Conservation (phyloP, 2,113 vertebrate species). For the Plecotus auritus region DNA sequence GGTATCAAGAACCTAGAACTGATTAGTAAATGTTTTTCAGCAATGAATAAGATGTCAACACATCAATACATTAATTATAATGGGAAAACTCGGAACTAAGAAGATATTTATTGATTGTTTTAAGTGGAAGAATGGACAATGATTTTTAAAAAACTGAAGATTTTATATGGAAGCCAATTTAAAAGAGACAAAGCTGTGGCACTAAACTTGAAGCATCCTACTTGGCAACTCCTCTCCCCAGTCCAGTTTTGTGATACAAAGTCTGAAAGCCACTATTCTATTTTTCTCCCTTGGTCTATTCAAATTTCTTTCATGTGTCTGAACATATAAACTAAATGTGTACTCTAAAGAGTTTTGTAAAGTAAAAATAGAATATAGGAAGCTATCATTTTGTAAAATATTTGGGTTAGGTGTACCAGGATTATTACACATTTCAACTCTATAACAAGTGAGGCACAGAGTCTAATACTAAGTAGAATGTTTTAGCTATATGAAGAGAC, state of each 20-base stretch:
- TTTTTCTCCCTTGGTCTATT: background rate
- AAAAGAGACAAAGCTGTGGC: background rate
- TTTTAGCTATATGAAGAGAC: slow-evolving; percentile 7
- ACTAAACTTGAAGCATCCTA: background rate
- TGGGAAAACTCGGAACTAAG: background rate
- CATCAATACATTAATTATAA: background rate
- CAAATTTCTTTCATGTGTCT: background rate
- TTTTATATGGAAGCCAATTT: background rate
- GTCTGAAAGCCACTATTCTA: background rate
- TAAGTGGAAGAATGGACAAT: background rate
- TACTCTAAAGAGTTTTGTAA: slow-evolving; percentile 1
- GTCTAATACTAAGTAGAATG: background rate
- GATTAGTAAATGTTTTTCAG: background rate
- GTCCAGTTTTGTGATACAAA: background rate
- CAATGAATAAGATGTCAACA: background rate
- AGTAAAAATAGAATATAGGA: background rate
- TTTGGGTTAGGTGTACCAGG: background rate
- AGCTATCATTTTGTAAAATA: slow-evolving; percentile 25
- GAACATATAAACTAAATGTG: background rate
- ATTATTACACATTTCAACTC: slow-evolving; percentile 4
- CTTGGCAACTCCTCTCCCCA: background rate
- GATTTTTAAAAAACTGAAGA: background rate
- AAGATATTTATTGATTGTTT: background rate
- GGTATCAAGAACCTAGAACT: background rate
- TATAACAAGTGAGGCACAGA: background rate